These are phyloP conservation scores for Latrodectus hesperus DNA, from an alignment of 2,888 invertebrate species.

Conservation along the genomic window DNA sequence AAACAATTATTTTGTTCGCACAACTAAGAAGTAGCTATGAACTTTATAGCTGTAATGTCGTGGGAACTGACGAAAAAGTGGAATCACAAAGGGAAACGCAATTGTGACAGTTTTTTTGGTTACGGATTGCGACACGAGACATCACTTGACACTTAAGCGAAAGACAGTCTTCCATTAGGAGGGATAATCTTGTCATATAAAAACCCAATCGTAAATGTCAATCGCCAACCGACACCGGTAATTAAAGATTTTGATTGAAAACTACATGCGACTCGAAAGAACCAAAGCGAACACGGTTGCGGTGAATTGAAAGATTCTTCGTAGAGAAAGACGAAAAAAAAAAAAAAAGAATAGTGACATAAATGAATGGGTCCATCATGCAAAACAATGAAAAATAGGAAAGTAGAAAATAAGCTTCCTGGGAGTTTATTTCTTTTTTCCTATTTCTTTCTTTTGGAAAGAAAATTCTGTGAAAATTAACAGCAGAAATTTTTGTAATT, in stretches of 20 bases:
- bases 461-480: no score
- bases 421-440: neutral
- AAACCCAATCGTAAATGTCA: neutral
- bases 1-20: no score
- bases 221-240: constrained; percentile 2
- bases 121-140: neutral
- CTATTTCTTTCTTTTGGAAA: neutral
- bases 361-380: neutral
- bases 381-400: neutral
- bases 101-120: neutral
- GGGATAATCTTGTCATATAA: neutral
- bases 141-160: neutral
- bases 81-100: no score
- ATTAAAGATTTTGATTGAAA: constrained; percentile 4
- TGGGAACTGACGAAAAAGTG: no score
- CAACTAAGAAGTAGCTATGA: no score
- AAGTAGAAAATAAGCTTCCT: neutral
- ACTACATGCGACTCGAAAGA: neutral
- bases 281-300: neutral
- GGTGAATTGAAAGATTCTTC: neutral
- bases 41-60: no score
- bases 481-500: no score
- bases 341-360: neutral
- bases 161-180: neutral
- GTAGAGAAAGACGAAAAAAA: neutral